These are phyloP conservation scores for Dermolepida albohirtum DNA, from an alignment of 2,888 invertebrate genomes.

Conservation along the genomic window DNA sequence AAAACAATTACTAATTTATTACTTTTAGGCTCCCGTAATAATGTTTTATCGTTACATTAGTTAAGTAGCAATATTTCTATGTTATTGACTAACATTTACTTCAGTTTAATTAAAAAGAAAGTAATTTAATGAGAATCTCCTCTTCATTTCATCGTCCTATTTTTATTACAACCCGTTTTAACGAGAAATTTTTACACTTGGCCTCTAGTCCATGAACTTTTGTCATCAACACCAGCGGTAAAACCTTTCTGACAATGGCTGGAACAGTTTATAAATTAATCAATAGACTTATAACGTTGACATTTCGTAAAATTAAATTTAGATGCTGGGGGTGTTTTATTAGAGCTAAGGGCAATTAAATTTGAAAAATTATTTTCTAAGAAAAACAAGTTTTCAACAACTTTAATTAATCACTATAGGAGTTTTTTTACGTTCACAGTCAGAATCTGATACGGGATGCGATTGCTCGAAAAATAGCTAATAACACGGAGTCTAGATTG, in stretches of 20 bases:
- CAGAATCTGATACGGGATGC: too few relatives aligned
- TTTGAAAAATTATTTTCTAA: conserved; percentile 1
- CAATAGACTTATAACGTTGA: conserved; percentile 19
- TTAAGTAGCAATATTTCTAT: too few relatives aligned
- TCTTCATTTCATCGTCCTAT: conserved; percentile 1
- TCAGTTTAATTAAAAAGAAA: too few relatives aligned
- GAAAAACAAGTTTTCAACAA: background rate
- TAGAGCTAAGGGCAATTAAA: conserved; percentile 12
- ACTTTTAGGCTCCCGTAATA: too few relatives aligned
- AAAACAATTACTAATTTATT: too few relatives aligned
- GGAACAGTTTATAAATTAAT: conserved; percentile 27
- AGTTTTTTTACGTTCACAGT: background rate
- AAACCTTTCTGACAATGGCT: conserved; percentile 13
- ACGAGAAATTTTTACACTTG: conserved; percentile 14
- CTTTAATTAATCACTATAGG: background rate
- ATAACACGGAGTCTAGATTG: too few relatives aligned
- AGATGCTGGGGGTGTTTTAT: conserved; percentile 6
- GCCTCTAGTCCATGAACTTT: conserved; percentile 24
- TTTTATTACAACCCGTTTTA: conserved; percentile 11
- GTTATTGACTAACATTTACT: too few relatives aligned
- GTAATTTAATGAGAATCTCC: too few relatives aligned
- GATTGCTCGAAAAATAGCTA: too few relatives aligned
- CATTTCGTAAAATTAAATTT: conserved; percentile 26
- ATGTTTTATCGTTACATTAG: too few relatives aligned
- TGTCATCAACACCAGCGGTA: background rate